Percentiles rank a stretch among this genome's conserved stretches.
phyloP scores from a whole-genome alignment of 2,797 vertebrate genomes.

The Macrochelys suwanniensis region DNA sequence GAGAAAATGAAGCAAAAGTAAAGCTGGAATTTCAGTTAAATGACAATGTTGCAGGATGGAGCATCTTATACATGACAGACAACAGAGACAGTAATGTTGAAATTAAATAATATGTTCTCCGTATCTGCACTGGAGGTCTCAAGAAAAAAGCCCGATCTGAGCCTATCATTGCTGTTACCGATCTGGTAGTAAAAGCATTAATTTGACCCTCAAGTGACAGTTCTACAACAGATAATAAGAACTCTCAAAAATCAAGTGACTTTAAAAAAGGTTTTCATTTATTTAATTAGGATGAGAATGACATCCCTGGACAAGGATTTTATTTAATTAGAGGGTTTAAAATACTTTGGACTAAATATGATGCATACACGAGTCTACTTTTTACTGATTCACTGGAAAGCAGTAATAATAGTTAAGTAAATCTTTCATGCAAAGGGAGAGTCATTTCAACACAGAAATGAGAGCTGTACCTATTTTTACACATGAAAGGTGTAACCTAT shows the following conservation, averaged over 20 bases:
- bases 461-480: neutral
- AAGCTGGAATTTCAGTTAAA: neutral
- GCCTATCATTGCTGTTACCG: neutral
- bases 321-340: constrained; percentile 11
- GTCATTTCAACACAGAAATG: constrained; percentile 5
- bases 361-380: constrained; percentile 2
- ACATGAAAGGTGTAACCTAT: too few relatives aligned
- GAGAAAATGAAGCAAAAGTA: neutral
- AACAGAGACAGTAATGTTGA: neutral
- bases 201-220: neutral
- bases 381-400: constrained; percentile 17
- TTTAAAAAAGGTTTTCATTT: neutral
- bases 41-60: neutral
- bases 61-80: neutral
- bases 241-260: neutral
- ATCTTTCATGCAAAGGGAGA: neutral
- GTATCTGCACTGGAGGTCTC: neutral
- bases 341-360: constrained; percentile 21
- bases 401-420: constrained; percentile 1
- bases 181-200: neutral
- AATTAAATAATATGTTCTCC: too few relatives aligned
- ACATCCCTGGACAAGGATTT: neutral
- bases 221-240: neutral
- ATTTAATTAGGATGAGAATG: neutral
- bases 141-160: neutral